Percentiles rank a stretch among this genome's conserved stretches.
Evolutionary conservation across 2,888 invertebrate species (phyloP).

Genomic region (Eilema sororculum): DNA sequence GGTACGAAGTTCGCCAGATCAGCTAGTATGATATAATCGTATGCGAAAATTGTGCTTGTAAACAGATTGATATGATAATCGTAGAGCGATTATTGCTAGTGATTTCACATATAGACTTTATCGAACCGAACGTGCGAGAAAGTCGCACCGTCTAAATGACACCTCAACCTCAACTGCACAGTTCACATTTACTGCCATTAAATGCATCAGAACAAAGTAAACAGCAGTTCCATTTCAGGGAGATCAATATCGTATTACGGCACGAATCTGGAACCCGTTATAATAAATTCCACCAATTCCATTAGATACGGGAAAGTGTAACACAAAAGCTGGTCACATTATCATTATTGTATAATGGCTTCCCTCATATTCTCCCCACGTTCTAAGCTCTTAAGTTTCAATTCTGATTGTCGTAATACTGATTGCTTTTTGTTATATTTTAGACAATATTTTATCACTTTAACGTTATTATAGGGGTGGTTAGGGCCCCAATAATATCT

Average conservation of each 20-base stretch:
- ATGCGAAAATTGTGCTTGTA: no score
- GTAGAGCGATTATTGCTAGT: no score
- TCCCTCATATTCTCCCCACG: not conserved
- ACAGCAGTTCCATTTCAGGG: not conserved
- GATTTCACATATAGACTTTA: no score
- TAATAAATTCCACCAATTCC: not conserved
- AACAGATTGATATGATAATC: no score
- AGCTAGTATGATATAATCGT: no score
- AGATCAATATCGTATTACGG: constrained; percentile 10
- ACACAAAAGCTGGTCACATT: not conserved
- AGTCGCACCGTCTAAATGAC: no score
- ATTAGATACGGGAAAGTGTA: not conserved
- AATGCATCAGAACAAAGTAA: not conserved
- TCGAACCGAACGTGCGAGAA: no score
- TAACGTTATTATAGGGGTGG: no score
- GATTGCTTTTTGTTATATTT: not conserved
- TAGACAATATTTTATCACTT: no score
- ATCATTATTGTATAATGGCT: not conserved
- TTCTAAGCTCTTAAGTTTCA: not conserved
- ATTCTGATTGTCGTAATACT: not conserved
- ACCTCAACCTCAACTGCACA: no score
- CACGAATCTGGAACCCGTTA: constrained; percentile 1
- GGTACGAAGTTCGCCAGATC: no score
- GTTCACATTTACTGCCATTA: not conserved
- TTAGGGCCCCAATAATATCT: no score